Evolutionary conservation across 2,113 vertebrate genomes (phyloP).

Genomic region (Microcebus tavaratra): DNA sequence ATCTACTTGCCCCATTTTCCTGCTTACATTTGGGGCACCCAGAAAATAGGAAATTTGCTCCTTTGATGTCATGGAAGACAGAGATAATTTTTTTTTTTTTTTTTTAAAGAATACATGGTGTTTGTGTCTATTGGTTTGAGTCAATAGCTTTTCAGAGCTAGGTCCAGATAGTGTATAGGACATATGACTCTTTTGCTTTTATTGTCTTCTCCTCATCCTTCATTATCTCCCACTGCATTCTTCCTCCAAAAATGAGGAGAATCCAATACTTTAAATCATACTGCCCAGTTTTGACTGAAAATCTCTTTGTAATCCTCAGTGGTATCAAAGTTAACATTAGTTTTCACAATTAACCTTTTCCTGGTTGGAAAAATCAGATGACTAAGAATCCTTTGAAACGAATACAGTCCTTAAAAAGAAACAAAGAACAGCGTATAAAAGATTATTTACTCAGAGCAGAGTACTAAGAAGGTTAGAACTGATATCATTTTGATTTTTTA

Average conservation of each 20-base stretch:
- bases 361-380: not conserved
- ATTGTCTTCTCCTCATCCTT: not conserved
- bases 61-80: not conserved
- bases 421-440: not conserved
- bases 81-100: not conserved
- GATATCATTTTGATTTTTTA: slow-evolving; percentile 7
- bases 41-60: slow-evolving; percentile 6
- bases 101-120: not conserved
- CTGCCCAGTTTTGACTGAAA: slow-evolving; percentile 24
- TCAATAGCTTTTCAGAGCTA: not conserved
- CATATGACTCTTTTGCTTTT: not conserved
- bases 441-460: not conserved
- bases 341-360: slow-evolving; percentile 46
- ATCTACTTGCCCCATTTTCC: not conserved
- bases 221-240: not conserved
- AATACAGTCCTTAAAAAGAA: not conserved
- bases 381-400: not conserved
- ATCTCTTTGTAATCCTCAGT: not conserved
- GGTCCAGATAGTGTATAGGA: not conserved
- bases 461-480: not conserved
- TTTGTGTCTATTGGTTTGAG: slow-evolving; percentile 6
- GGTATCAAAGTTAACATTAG: slow-evolving; percentile 31
- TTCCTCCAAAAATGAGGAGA: not conserved
- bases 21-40: slow-evolving; percentile 7
- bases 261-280: not conserved